Evolutionary conservation across 2,113 vertebrate genomes (phyloP), one percentile per base, ranked within the genome.

Genomic region (Trachemys scripta): DNA sequence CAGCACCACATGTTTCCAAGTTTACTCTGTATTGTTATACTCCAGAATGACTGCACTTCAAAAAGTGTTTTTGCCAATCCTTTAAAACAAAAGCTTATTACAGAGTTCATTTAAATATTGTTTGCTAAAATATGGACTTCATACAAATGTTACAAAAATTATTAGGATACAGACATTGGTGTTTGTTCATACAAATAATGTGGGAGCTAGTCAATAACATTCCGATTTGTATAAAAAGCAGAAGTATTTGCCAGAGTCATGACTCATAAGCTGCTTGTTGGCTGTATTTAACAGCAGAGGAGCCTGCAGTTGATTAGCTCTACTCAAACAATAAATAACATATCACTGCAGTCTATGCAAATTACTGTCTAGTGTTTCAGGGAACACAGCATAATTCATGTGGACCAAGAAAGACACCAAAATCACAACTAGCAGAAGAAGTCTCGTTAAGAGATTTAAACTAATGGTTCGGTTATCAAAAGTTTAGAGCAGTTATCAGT

Each of bases 201-300:
- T 7, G 62, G 75, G 42, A 96, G 38, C 86, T 81, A 96, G 81
- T 96, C 94, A 96, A 25, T 85, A 35, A 91, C 89, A 90, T 93
- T 93, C 86, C 82, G 82, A 85, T 76, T 95, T 95, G 92, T 90
- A 76, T 45, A 59, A 90, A 42, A 95, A 96, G 72, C 75, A 97
- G 47, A 94, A 82, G 56, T 92, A 59, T 84, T 88, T 97, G 96
- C 96, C 97, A 96, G 54, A 91, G 51, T 31, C 65, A 81, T 98
- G 94, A 97, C 94, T 98, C 97, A 97, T 82, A 92, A 96, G 87
- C 75, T 97, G 96, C 38, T 93, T 95, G 92, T 83, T 96, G 85
- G 80, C 88, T 97, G 88, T 89, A 91, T 95, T 96, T 95, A 97
- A 91, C 90, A 94, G 90, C 92, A 90, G 81, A 93, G 49, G 62